A percentile compares a stretch with the other conserved stretches of the same genome.
phyloP scores from a whole-genome alignment of 2,113 vertebrate genomes.

The Larimichthys crocea region DNA sequence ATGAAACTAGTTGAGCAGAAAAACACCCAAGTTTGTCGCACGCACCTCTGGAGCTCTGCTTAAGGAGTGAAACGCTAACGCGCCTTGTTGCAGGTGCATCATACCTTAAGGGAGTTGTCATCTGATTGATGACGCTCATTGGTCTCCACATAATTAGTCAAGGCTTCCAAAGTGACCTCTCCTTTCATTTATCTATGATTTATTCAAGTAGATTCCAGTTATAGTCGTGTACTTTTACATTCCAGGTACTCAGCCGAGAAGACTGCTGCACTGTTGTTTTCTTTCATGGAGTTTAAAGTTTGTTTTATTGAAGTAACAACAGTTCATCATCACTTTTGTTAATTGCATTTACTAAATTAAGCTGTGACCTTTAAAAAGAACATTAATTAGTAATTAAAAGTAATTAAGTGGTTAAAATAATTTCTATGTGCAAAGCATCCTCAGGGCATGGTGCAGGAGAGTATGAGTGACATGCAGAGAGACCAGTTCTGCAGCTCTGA shows the following conservation, averaged over 20 bases:
- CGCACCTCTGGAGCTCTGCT: background rate
- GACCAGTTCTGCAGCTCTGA: slow-evolving; percentile 58
- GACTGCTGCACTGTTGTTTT: background rate
- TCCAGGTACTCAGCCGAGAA: background rate
- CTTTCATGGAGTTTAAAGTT: background rate
- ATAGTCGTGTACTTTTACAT: background rate
- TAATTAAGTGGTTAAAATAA: background rate
- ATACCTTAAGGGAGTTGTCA: slow-evolving; percentile 65
- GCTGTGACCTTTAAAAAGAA: background rate
- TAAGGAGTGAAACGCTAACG: background rate
- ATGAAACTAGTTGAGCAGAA: background rate
- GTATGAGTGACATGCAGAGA: slow-evolving; percentile 51
- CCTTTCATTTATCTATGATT: background rate
- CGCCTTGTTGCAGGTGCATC: slow-evolving; percentile 67
- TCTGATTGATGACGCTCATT: slow-evolving; percentile 53
- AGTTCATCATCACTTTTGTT: background rate
- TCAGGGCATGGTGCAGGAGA: background rate
- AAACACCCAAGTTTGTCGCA: background rate
- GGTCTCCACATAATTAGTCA: background rate
- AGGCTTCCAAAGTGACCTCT: slow-evolving; percentile 24
- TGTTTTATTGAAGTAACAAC: background rate
- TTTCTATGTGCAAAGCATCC: background rate
- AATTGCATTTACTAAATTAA: background rate
- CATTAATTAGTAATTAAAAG: too few relatives aligned
- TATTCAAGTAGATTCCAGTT: background rate